Base-by-base conservation (phyloP, 1,140 invertebrate genomes). In the Maniola jurtina region DNA sequence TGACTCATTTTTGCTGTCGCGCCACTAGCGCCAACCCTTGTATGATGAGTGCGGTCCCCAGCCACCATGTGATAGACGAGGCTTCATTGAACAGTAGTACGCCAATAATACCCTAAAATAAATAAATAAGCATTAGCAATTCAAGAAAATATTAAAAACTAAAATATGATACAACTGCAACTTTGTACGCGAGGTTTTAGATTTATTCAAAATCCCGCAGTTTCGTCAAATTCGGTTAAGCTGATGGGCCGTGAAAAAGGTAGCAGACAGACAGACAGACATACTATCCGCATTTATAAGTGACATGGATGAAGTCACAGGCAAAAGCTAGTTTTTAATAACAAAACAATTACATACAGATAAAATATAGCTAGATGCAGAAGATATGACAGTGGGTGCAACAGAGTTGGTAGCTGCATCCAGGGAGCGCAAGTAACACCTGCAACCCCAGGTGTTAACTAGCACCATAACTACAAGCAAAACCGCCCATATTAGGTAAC, bases 291-390 rank as follows among this genome's bases (percentile, higher is more conserved):
- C n/a, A n/a, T n/a, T n/a, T n/a, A n/a, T n/a, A 25, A 2, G 25
- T 25, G 4, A 25, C 25, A 25, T 25, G 59, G 56, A 50, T 13
- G 55, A 25, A 25, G 25, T 25, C 4, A 4, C 25, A 25, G 25
- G 25, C 25, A 25, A 25, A n/a, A n/a, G n/a, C n/a, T n/a, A n/a
- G n/a, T n/a, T n/a, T n/a, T n/a, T n/a, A n/a, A n/a, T n/a, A n/a
- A 56, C 5, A 42, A 64, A 55, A 61, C 13, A 45, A 54, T 52
- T 16, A 86, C 92, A 92, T 91, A 94, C 94, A 70, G 93, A 94
- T 65, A 92, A 86, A 52, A 94, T 81, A 74, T 94, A 95, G 80
- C 93, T 94, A 6, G 92, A 92, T 6, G 93, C 92, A 25, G 94
- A 84, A 60, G 92, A 93, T 68, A 91, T 89, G 16, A 94, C 89